These are phyloP conservation scores for Notarius lentiginosus DNA, from an alignment of 2,113 vertebrate species.

Conservation along the genomic window DNA sequence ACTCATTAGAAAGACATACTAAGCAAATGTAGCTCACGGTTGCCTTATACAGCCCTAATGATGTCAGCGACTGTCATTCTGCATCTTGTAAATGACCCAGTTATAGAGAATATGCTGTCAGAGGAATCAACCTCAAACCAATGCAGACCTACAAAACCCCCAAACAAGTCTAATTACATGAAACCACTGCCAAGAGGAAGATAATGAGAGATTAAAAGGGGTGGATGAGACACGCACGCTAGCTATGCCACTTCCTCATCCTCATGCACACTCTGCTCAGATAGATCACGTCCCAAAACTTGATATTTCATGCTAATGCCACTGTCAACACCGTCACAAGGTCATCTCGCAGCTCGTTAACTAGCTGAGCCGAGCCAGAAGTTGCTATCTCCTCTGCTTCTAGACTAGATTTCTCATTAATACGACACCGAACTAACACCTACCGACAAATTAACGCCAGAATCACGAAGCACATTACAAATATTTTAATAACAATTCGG, in stretches of 20 bases:
- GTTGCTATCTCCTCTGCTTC: not conserved
- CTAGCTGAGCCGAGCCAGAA: not conserved
- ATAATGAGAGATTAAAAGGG: not conserved
- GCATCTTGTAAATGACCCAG: not conserved
- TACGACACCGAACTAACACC: not conserved
- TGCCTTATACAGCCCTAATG: not conserved
- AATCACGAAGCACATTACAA: no score
- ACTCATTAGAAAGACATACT: not conserved
- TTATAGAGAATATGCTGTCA: slow-evolving; percentile 10
- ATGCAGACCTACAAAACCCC: not conserved
- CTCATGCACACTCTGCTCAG: not conserved
- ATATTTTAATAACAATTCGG: not conserved
- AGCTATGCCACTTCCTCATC: not conserved
- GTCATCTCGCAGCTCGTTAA: not conserved
- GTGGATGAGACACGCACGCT: not conserved
- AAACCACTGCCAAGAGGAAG: not conserved
- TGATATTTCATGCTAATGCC: not conserved
- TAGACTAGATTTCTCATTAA: not conserved
- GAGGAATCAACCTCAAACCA: slow-evolving; percentile 19
- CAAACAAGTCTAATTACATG: slow-evolving; percentile 14
- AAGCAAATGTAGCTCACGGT: no score
- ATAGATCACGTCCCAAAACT: not conserved
- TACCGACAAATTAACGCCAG: not conserved
- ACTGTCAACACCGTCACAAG: not conserved
- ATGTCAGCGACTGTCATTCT: slow-evolving; percentile 27